Evolutionary conservation across 64 coral and sea anemone genomes (phyloP), one percentile per base, ranked within the genome.

Genomic region (Dendronephthya gigantea): DNA sequence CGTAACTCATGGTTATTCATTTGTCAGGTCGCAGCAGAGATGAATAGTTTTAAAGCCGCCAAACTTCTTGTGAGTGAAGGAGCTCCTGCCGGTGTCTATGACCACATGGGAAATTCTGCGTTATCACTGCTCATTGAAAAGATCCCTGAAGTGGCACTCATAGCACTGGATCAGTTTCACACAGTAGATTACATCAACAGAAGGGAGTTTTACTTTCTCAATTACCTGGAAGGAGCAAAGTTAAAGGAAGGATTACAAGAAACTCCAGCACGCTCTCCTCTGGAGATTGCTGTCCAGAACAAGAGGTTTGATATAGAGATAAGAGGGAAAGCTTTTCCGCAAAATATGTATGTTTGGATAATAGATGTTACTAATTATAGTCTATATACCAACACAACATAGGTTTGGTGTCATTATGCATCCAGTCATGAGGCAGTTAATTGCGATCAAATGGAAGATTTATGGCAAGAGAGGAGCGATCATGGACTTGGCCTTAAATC

Each of bases 121-220:
- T 39, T 79, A 17, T 79, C 72, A 19, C 72, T 79, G 9, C 37
- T 79, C 32, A 79, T 79, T 39, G 72, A 79, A 79, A 79, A 79
- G 72, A 79, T 79, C 31, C 72, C 72, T 3, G 72, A 79, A 36
- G 72, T 79, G 13, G 72, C 72, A 12, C 32, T 79, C 13, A 34
- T 79, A 4, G 72, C 72, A 37, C 37, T 79, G 0, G 72, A 79
- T 39, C 72, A 79, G 36, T 35, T 79, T 8, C 37, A 79, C 28
- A 28, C 72, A 36, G 22, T 7, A 4, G 72, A 79, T 79, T 34
- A 37, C 37, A 79, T 79, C 31, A 79, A 79, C 72, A 34, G 72
- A 10, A 8, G 36, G 22, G 72, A 79, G 32, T 39, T 36, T 22
- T 79, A 79, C 72, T 79, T 79, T 19, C 72, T 79, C 72, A 79